Evolutionary conservation across 2,888 invertebrate species (phyloP), one percentile per base, ranked within the genome.

Genomic region (Cataglyphis rosenhaueri): DNA sequence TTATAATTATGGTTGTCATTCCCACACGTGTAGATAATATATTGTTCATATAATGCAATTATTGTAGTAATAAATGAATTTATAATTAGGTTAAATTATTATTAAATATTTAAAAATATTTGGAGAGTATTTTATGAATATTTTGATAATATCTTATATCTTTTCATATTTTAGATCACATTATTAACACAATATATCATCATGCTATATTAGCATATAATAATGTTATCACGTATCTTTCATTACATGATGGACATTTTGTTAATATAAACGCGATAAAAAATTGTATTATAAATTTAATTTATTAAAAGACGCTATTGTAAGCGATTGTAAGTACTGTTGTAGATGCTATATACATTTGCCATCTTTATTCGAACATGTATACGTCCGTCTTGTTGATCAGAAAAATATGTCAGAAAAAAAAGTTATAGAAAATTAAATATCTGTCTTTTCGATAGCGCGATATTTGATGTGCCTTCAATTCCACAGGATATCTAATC

Each of bases 261-360:
- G 29, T 25, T 25, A 35, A 29, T 38, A 32, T n/a, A 65, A 52
- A 38, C 25, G 8, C 29, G 3, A 1, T 2, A 25, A 12, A 70
- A 64, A 71, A 65, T 66, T 18, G 44, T 44, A 73, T 66, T 61
- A 68, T 10, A 62, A 70, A 62, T 21, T 44, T 76, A n/a, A 68
- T 59, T 3, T 3, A 18, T 70, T 15, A 18, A 44, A n/a, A 68
- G n/a, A 57, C 41, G n/a, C 32, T 65, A 38, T 44, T 52, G 15
- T 52, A n/a, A 52, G 48, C 48, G n/a, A 52, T 71, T 35, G 66
- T 41, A 73, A 65, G 25, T 25, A 25, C 1, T 25, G 25, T 25
- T 25, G 25, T 25, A 70, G 52, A 79, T 76, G 78, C 64, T 83
- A 68, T 83, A 41, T 74, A 84, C 82, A 81, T 35, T 55, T 74